These are phyloP conservation scores for Rhynchonycteris naso DNA, from an alignment of 2,797 vertebrate genomes.

Conservation along the genomic window DNA sequence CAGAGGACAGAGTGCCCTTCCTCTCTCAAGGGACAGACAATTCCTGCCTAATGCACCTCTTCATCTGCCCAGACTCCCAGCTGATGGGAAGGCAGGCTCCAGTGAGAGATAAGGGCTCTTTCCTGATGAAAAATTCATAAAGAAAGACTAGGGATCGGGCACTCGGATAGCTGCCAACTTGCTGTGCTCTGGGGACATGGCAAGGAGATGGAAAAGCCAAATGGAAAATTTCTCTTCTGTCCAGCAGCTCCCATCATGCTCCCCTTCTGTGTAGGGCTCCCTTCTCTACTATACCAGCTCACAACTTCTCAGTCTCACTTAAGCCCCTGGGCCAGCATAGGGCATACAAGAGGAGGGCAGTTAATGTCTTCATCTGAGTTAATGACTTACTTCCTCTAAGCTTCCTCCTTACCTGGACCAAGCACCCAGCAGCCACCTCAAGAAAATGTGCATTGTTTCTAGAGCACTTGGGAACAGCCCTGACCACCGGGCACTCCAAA, in stretches of 20 bases:
- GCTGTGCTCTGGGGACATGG: slow-evolving; percentile 33
- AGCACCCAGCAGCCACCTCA: background rate
- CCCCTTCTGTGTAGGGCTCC: background rate
- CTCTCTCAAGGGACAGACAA: slow-evolving; percentile 44
- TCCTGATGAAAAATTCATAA: slow-evolving; percentile 76
- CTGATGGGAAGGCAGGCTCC: slow-evolving; percentile 20
- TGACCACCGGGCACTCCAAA: background rate
- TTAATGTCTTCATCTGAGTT: background rate
- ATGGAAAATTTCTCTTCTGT: slow-evolving; percentile 66
- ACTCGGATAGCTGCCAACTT: slow-evolving; percentile 9
- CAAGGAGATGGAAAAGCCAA: slow-evolving; percentile 41
- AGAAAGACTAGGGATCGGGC: background rate
- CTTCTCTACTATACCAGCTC: background rate
- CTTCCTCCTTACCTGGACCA: background rate
- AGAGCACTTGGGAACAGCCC: background rate
- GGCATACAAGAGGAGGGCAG: background rate
- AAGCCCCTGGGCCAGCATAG: background rate
- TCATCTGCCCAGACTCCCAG: slow-evolving; percentile 19
- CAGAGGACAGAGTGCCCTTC: background rate
- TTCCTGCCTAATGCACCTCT: slow-evolving; percentile 48
- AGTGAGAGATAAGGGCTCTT: slow-evolving; percentile 63
- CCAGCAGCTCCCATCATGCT: background rate
- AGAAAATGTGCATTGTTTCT: background rate
- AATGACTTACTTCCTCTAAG: background rate
- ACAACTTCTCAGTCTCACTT: background rate